Conservation (phyloP, 1,140 invertebrate species). For the Hyles euphorbiae region DNA sequence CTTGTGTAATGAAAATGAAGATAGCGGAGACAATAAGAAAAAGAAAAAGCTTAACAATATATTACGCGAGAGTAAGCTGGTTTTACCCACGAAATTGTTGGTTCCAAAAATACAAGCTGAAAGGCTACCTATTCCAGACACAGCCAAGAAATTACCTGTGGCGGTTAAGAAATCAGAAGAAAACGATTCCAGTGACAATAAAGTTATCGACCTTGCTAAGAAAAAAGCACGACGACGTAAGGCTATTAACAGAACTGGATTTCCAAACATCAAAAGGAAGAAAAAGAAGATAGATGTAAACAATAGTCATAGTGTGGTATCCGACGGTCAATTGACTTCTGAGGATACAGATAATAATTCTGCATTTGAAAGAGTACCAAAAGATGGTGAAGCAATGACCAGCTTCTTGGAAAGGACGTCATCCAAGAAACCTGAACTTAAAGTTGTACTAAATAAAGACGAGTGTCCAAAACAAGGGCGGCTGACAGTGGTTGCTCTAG, state of each 20-base stretch:
- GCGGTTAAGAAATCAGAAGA: conserved; percentile 29
- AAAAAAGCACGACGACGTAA: conserved; percentile 84
- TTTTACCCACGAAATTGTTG: conserved; percentile 56
- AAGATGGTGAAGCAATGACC: conserved; percentile 78
- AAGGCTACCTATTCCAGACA: conserved; percentile 37
- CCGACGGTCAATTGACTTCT: conserved; percentile 58
- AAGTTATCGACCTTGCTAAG: conserved; percentile 63
- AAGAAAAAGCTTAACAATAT: conserved; percentile 65
- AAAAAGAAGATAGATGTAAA: conserved; percentile 81
- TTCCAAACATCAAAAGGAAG: conserved; percentile 89
- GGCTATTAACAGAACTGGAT: conserved; percentile 89
- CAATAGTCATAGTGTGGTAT: conserved; percentile 33
- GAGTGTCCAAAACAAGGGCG: conserved; percentile 71
- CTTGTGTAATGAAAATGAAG: conserved; percentile 57
- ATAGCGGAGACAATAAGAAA: conserved; percentile 64
- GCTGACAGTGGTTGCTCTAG: conserved; percentile 76
- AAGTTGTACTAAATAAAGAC: conserved; percentile 69
- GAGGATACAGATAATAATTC: conserved; percentile 60
- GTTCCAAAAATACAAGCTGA: conserved; percentile 61
- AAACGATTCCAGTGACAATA: conserved; percentile 41
- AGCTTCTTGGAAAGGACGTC: conserved; percentile 78
- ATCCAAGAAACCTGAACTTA: conserved; percentile 63
- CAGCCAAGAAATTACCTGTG: conserved; percentile 36
- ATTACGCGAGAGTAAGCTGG: conserved; percentile 66
- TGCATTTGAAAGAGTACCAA: conserved; percentile 79